These are phyloP conservation scores for Salticus scenicus DNA, from an alignment of 2,888 invertebrate species.

Conservation along the genomic window DNA sequence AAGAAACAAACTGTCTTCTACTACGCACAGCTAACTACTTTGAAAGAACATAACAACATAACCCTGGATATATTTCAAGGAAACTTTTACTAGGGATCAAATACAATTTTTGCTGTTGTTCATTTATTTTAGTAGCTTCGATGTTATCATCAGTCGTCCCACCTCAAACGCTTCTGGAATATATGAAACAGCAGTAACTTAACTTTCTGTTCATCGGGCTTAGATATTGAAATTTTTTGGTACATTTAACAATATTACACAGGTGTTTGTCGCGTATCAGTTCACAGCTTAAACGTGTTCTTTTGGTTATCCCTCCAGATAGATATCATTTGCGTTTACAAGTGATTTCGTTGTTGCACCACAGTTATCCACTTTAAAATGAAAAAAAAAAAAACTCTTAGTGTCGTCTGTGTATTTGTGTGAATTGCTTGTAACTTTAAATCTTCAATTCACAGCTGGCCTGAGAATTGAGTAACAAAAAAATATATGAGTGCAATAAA, in stretches of 20 bases:
- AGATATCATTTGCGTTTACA: slow-evolving; percentile 19
- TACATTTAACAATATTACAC: not conserved
- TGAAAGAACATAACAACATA: slow-evolving; percentile 31
- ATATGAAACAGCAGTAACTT: not conserved
- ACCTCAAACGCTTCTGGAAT: slow-evolving; percentile 1
- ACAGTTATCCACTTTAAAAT: slow-evolving; percentile 47
- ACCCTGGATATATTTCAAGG: slow-evolving; percentile 44
- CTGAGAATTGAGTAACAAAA: slow-evolving; percentile 49
- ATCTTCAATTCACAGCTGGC: slow-evolving; percentile 61
- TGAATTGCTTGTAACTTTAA: slow-evolving; percentile 36
- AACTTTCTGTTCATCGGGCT: not conserved
- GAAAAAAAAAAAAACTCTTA: slow-evolving; percentile 30
- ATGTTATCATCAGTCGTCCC: slow-evolving; percentile 2
- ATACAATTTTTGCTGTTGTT: slow-evolving; percentile 40
- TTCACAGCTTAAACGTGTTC: slow-evolving; percentile 15
- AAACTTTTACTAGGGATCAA: slow-evolving; percentile 64
- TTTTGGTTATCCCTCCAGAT: slow-evolving; percentile 20
- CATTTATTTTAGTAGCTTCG: slow-evolving; percentile 20
- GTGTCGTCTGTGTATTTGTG: slow-evolving; percentile 51
- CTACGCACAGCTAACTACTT: slow-evolving; percentile 49
- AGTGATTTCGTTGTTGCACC: slow-evolving; percentile 31
- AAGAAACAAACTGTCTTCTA: slow-evolving; percentile 33
- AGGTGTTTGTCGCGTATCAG: slow-evolving; percentile 14
- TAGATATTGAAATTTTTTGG: not conserved
- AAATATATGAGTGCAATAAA: slow-evolving; percentile 43